Evolutionary conservation across 2,113 vertebrate genomes (phyloP), one percentile per base, ranked within the genome.

Genomic region (Cervus canadensis): DNA sequence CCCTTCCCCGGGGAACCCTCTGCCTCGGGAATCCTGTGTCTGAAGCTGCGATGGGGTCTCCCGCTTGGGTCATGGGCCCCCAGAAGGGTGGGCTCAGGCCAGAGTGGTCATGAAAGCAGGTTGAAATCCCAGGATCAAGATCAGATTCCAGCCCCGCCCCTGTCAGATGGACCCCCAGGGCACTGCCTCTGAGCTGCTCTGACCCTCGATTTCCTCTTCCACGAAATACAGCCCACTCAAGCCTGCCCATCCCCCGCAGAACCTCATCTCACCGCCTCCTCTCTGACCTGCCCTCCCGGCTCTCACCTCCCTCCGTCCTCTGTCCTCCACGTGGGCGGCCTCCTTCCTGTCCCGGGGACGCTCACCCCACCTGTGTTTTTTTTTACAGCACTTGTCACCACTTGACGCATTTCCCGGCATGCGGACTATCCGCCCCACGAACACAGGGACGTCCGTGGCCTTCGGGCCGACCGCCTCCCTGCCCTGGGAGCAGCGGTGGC

Each of bases 251-350:
- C 1, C 10, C 6, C 33, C 6, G 0, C 16, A 57, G 36, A 7
- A 17, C 50, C 45, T 36, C 33, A 1, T 6, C 26, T 40, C 7
- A 5, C 7, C 2, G 2, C 52, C 52, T 10, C 60, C 1, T 25
- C 4, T 74, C 52, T 25, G 52, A 4, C 13, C 30, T 8, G 59
- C 16, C 59, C 30, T 12, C 3, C 36, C 1, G 23, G 15, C 13
- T 7, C 23, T 45, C 33, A 3, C 16, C 25, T 12, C 67, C 33
- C 13, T 50, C 57, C 2, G 2, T 2, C 9, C 13, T 50, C 76
- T 10, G 6, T 2, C 5, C n/a, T 45, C 14, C 26, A 12, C 2
- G 0, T 1, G 2, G 25, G 85, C 0, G 0, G 7, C n/a, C 13
- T 21, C 26, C n/a, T 43, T 23, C 25, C 19, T 1, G 12, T 21